Conservation (phyloP, 2,797 vertebrate genomes). For the Eurystomus glaucurus region DNA sequence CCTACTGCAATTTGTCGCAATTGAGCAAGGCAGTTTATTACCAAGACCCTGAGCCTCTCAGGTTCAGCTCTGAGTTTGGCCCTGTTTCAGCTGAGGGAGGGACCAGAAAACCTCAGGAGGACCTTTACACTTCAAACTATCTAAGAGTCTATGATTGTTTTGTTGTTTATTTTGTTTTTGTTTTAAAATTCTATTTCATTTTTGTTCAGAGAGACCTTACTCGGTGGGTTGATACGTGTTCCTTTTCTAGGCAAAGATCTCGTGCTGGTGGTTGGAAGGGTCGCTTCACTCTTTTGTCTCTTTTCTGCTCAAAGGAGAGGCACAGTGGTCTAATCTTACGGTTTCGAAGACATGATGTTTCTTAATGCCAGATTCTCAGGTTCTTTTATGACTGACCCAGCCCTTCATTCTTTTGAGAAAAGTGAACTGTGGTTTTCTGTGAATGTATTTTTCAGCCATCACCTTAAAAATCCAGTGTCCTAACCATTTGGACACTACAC, state of each 20-base stretch:
- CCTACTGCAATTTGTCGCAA: not conserved
- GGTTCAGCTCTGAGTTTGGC: not conserved
- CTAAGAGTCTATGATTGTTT: rapidly evolving
- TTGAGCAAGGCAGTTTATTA: not conserved
- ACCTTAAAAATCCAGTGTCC: not conserved
- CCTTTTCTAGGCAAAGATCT: not conserved
- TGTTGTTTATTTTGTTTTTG: not conserved
- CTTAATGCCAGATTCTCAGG: not conserved
- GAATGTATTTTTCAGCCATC: not conserved
- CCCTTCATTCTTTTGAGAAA: not conserved
- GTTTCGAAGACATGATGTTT: not conserved
- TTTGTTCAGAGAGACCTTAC: not conserved
- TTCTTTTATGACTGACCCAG: not conserved
- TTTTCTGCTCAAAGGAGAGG: not conserved
- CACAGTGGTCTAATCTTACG: not conserved
- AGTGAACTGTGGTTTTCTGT: not conserved
- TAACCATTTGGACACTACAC: not conserved
- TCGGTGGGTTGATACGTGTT: not conserved
- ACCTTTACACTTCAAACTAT: not conserved
- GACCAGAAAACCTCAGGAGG: not conserved
- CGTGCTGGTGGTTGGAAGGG: not conserved
- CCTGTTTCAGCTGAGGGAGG: not conserved
- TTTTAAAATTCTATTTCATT: not conserved
- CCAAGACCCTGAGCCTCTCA: not conserved
- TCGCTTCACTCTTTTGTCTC: not conserved